Evolutionary conservation across 2,113 vertebrate species (phyloP).

Genomic region (Istiophorus platypterus): DNA sequence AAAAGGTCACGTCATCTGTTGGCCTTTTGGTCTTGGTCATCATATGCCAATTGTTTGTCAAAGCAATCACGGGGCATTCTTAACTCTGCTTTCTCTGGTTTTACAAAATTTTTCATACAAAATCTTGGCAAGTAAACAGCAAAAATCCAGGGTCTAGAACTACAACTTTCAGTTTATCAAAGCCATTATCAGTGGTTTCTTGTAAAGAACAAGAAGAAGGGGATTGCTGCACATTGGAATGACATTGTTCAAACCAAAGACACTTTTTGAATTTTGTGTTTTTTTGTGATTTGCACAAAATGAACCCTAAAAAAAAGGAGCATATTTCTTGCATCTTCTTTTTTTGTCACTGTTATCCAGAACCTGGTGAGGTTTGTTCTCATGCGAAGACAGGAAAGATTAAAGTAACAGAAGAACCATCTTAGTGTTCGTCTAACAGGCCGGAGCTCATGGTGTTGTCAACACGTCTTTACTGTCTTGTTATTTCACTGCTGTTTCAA

Average conservation of each 20-base stretch:
- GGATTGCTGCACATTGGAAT: conserved; percentile 54
- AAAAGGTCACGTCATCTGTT: neutral
- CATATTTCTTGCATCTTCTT: conserved; percentile 13
- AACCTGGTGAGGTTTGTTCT: conserved; percentile 20
- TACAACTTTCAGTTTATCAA: conserved; percentile 8
- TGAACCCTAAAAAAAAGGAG: conserved; percentile 44
- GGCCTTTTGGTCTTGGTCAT: neutral
- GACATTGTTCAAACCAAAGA: conserved; percentile 79
- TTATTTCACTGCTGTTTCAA: conserved; percentile 57
- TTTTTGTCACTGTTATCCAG: conserved; percentile 39
- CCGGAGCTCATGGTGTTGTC: conserved; percentile 16
- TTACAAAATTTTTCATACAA: neutral
- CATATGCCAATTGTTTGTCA: conserved; percentile 5
- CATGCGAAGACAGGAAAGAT: conserved; percentile 12
- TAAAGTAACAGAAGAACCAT: conserved; percentile 27
- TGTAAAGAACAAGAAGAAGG: conserved; percentile 10
- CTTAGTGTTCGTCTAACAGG: conserved; percentile 31
- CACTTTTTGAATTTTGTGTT: conserved; percentile 45
- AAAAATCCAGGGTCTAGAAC: conserved; percentile 21
- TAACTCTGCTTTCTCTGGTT: conserved; percentile 2
- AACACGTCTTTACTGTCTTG: conserved; percentile 5
- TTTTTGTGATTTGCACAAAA: conserved; percentile 73
- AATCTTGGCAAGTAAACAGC: conserved; percentile 10
- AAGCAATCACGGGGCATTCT: neutral
- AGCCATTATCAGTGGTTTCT: conserved; percentile 28